Evolutionary conservation across 2,888 invertebrate genomes (phyloP).

Genomic region (Diplazon laetatorius): DNA sequence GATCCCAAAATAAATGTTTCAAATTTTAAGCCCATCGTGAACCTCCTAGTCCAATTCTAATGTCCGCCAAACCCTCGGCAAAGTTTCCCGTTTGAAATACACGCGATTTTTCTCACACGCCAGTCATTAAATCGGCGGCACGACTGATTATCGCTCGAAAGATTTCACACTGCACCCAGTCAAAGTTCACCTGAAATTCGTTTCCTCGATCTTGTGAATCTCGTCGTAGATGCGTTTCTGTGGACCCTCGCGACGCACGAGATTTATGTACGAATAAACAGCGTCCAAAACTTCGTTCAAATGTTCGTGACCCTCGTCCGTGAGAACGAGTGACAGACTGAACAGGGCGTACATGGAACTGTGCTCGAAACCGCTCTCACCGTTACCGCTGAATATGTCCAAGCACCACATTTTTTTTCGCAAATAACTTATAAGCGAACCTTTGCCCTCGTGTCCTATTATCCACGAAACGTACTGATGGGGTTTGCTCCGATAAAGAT

Average conservation of each 20-base stretch:
- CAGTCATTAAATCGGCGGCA: no score
- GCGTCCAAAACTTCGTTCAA: constrained; percentile 89
- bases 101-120: no score
- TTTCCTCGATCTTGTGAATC: constrained; percentile 86
- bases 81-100: no score
- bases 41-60: no score
- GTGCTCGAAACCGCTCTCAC: constrained; percentile 90
- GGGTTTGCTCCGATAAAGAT: constrained; percentile 90
- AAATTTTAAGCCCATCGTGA: no score
- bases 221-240: constrained; percentile 86
- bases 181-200: constrained; percentile 82
- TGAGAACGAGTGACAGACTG: constrained; percentile 89
- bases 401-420: constrained; percentile 91
- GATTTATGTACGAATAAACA: constrained; percentile 91
- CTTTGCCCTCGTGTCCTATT: constrained; percentile 94
- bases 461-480: constrained; percentile 87
- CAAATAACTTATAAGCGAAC: constrained; percentile 91
- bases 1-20: no score
- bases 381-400: constrained; percentile 88
- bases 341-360: constrained; percentile 91
- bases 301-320: constrained; percentile 89
- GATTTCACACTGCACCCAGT: no score
- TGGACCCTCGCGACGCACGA: constrained; percentile 88
- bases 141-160: no score
- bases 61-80: no score